A percentile compares a stretch with the other conserved stretches of the same genome.
Conservation (phyloP, 2,113 vertebrate genomes). For the Grus americana region DNA sequence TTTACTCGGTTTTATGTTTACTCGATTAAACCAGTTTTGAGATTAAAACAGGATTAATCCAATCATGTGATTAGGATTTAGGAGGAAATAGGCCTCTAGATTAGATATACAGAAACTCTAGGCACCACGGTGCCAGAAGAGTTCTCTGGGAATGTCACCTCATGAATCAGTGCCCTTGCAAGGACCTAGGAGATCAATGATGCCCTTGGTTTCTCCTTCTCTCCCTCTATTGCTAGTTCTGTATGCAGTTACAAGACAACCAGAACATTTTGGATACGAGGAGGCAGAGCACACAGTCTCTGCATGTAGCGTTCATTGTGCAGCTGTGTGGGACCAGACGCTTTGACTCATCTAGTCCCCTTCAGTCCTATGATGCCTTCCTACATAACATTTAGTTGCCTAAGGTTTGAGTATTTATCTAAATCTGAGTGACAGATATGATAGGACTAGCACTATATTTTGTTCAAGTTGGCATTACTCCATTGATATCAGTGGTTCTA, state of each 20-base stretch:
- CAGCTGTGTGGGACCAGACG: background rate
- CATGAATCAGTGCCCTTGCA: background rate
- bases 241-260: background rate
- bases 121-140: background rate
- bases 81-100: background rate
- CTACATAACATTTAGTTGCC: background rate
- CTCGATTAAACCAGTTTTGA: background rate
- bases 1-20: background rate
- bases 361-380: background rate
- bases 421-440: background rate
- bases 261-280: background rate
- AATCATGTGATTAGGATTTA: slow-evolving; percentile 8
- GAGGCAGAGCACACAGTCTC: background rate
- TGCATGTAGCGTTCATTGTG: background rate
- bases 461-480: background rate
- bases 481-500: background rate
- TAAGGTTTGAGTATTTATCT: background rate
- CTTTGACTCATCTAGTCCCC: background rate
- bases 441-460: background rate
- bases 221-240: background rate
- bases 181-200: background rate
- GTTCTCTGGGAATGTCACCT: background rate
- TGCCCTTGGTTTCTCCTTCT: background rate
- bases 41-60: slow-evolving; percentile 20
- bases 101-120: background rate